These are phyloP conservation scores for Apostichopus californicus DNA, from an alignment of 35 echinoderm and acorn worm species.

Conservation along the genomic window DNA sequence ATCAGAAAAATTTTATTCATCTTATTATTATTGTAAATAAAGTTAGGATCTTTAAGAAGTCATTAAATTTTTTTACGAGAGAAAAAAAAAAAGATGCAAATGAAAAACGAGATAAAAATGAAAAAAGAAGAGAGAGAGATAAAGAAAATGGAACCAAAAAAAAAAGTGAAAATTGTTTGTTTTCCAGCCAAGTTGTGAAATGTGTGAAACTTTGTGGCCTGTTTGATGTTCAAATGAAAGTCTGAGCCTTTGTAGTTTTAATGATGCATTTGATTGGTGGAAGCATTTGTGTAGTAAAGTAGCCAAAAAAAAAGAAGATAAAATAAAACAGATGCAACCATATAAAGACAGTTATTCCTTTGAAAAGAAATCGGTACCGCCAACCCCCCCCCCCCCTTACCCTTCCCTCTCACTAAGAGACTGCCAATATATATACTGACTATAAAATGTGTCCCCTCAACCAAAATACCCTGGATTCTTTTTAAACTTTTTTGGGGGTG, in stretches of 20 bases:
- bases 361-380: too few species aligned
- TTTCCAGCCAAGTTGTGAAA: slow-evolving; percentile 22
- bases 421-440: too few species aligned
- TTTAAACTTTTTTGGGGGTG: too few species aligned
- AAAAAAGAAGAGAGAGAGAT: neutral
- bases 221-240: slow-evolving; percentile 11
- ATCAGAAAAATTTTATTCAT: slow-evolving; percentile 49
- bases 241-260: neutral
- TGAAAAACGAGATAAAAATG: neutral
- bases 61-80: slow-evolving; percentile 22
- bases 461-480: too few species aligned
- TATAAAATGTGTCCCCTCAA: too few species aligned
- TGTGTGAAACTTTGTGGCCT: slow-evolving; percentile 47
- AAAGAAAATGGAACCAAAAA: neutral
- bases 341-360: too few species aligned
- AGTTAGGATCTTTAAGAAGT: slow-evolving; percentile 25
- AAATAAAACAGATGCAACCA: too few species aligned
- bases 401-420: too few species aligned
- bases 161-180: neutral
- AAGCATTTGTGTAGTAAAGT: neutral
- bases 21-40: slow-evolving; percentile 28
- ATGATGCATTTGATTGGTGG: neutral
- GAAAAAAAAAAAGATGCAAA: slow-evolving; percentile 7
- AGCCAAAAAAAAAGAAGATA: too few species aligned
- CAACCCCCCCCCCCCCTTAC: too few species aligned